Base-by-base conservation (phyloP, 2,888 invertebrate species). In the Trypoxylon attenuatum region DNA sequence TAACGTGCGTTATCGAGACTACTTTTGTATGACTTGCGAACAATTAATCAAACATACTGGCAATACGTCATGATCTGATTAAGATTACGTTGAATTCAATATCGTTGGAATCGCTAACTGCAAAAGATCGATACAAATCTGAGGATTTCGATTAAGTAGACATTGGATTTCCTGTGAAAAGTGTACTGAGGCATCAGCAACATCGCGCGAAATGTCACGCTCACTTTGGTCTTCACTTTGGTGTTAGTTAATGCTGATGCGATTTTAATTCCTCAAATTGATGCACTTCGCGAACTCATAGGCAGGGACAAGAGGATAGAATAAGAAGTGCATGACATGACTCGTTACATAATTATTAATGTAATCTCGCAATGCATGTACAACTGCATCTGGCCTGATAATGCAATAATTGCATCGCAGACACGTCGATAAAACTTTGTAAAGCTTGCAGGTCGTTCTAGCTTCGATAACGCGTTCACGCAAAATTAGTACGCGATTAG, bases 11-110 rank as follows among this genome's bases (percentile, higher is more conserved):
- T 61, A 64, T 66, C 49, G 18, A 5, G 39, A 39, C 22, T 50
- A 46, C 39, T 23, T 33, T 19, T 49, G n/a, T 25, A 39, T 39
- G 42, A 52, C 15, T 54, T 29, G 5, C 39, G 6, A 43, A 61
- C 42, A 59, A 58, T 71, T 74, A 73, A 73, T 69, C 29, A 23
- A 52, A 38, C 8, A 13, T 33, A 22, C n/a, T 27, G n/a, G 6
- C 15, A 47, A 15, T 10, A 13, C 21, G 4, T 22, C n/a, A 41
- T 50, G 45, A 62, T 58, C 19, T 29, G 25, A 65, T 50, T 16
- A 19, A 16, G 43, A 67, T 59, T 49, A 51, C 18, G 27, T 38
- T 42, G 21, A 4, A 10, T 22, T 5, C 13, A 18, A 8, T 4
- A 15, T 8, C 15, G 2, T 5, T 6, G 4, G 25, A 42, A 25